Percentiles rank a stretch among this genome's conserved stretches.
phyloP scores from a whole-genome alignment of 2,888 invertebrate genomes.

The Diploptera punctata region DNA sequence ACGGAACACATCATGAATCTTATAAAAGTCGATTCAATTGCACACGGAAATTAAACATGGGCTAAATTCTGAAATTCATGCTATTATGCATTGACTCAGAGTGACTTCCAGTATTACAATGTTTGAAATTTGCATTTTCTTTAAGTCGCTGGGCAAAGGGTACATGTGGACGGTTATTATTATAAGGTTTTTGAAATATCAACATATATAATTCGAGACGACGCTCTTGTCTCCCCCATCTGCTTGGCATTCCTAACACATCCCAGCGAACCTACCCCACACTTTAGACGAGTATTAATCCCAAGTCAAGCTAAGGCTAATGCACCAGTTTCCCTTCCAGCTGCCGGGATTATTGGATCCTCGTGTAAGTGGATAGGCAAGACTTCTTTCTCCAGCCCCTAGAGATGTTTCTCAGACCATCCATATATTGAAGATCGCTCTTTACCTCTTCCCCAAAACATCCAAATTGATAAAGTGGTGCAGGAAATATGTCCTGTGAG shows the following conservation, averaged over 20 bases:
- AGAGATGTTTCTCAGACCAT: neutral
- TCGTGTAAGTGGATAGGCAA: neutral
- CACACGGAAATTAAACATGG: no score
- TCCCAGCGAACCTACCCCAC: conserved; percentile 13
- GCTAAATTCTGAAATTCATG: no score
- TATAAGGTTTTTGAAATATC: conserved; percentile 13
- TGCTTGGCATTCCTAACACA: conserved; percentile 7
- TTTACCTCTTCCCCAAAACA: neutral
- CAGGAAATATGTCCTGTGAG: no score
- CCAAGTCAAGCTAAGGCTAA: conserved; percentile 12
- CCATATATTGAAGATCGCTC: neutral
- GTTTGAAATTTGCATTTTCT: no score
- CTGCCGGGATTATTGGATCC: neutral
- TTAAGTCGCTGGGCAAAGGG: no score
- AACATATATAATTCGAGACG: neutral
- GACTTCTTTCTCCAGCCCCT: neutral
- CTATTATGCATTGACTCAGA: no score
- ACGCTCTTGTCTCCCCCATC: neutral
- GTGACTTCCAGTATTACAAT: no score
- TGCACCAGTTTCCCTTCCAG: conserved; percentile 9
- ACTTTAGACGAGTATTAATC: conserved; percentile 10
- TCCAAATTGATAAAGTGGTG: no score
- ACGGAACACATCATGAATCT: no score
- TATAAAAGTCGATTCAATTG: no score
- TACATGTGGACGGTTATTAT: no score